Percentiles rank a stretch among this genome's conserved stretches.
Evolutionary conservation across 2,797 vertebrate genomes (phyloP).

Genomic region (Sciurus vulgaris): DNA sequence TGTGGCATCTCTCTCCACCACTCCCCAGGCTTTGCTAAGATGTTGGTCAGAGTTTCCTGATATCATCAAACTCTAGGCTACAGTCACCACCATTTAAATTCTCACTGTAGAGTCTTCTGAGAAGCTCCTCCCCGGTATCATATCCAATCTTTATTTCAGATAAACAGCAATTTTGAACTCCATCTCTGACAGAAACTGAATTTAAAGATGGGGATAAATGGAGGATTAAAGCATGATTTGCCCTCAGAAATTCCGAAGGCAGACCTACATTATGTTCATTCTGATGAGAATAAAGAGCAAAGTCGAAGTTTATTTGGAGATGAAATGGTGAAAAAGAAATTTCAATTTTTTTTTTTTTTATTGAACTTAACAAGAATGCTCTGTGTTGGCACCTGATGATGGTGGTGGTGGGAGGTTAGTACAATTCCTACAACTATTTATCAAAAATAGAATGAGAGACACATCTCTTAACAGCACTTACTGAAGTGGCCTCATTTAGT

Average conservation of each 20-base stretch:
- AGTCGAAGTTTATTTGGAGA: neutral
- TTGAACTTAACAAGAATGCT: neutral
- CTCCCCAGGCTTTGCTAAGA: neutral
- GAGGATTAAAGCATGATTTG: neutral
- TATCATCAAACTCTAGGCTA: neutral
- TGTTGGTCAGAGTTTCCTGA: neutral
- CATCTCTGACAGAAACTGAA: neutral
- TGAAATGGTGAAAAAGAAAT: neutral
- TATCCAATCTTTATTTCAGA: neutral
- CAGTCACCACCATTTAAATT: neutral
- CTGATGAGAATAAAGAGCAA: neutral
- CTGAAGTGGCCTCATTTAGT: neutral
- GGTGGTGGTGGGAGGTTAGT: neutral
- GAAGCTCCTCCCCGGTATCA: neutral
- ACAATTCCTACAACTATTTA: constrained; percentile 12
- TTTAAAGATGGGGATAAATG: neutral
- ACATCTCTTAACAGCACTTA: neutral
- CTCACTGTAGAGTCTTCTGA: neutral
- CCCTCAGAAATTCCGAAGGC: neutral
- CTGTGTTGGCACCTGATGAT: neutral
- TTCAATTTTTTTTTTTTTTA: neutral
- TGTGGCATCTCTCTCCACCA: neutral
- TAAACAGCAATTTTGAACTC: neutral
- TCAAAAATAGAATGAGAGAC: constrained; percentile 7
- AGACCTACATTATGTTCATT: neutral